These are phyloP conservation scores for Thamnophis elegans DNA, from an alignment of 2,797 vertebrate species.

Conservation along the genomic window DNA sequence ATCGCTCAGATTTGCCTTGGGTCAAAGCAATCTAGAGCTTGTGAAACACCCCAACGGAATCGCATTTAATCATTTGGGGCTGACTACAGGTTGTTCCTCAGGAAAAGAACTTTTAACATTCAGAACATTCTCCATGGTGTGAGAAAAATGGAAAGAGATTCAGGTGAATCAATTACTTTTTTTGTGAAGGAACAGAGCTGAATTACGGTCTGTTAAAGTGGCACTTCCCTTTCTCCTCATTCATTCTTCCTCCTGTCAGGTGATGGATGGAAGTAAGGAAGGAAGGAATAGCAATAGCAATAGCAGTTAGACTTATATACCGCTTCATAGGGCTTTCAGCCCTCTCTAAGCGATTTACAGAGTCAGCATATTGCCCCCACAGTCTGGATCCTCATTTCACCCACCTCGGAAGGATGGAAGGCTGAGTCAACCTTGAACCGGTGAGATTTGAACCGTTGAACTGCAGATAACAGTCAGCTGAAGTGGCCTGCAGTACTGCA, in stretches of 20 bases:
- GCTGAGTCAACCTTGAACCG: no score
- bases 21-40: conserved; percentile 56
- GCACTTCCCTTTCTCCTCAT: not conserved
- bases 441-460: no score
- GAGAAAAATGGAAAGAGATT: not conserved
- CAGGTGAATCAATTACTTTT: not conserved
- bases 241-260: not conserved
- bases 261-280: not conserved
- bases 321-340: no score
- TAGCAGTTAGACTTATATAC: no score
- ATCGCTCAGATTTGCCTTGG: conserved; percentile 42
- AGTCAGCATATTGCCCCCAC: no score
- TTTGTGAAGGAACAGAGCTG: conserved; percentile 3
- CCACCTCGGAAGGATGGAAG: no score
- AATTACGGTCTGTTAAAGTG: not conserved
- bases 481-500: no score
- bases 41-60: conserved; percentile 32
- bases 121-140: not conserved
- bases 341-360: no score
- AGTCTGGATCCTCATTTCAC: no score
- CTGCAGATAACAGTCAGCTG: no score
- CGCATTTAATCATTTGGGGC: conserved; percentile 48
- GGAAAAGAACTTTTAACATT: not conserved
- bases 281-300: no score
- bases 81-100: conserved; percentile 35